Percentiles rank a stretch among this genome's conserved stretches.
Evolutionary conservation across 2,797 vertebrate genomes (phyloP).

Genomic region (Spea hammondii): DNA sequence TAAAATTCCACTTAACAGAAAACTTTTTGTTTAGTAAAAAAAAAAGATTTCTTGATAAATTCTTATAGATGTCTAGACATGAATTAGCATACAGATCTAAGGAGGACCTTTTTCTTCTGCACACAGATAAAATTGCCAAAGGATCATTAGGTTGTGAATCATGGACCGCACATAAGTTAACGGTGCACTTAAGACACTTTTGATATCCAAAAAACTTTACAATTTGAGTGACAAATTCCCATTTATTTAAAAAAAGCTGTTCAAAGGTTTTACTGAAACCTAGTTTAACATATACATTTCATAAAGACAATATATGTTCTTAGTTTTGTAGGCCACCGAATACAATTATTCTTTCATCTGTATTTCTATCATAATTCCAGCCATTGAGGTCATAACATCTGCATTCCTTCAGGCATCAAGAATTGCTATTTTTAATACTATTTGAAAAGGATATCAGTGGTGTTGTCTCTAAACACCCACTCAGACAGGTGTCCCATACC

Average conservation of each 20-base stretch:
- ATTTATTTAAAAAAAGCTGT: constrained; percentile 20
- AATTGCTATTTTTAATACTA: constrained; percentile 27
- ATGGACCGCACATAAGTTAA: background rate
- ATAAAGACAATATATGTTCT: constrained; percentile 14
- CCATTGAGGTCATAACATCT: constrained; percentile 46
- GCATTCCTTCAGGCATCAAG: constrained; percentile 44
- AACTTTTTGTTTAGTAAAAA: no score
- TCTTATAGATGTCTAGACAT: no score
- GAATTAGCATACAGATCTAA: background rate
- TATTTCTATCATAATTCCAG: constrained; percentile 22
- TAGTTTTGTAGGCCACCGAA: constrained; percentile 14
- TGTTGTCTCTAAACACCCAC: constrained; percentile 45
- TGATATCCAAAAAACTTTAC: background rate
- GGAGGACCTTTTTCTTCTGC: background rate
- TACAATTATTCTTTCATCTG: constrained; percentile 51
- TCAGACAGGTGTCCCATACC: constrained; percentile 44
- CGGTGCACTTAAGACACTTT: background rate
- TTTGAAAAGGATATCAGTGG: constrained; percentile 36
- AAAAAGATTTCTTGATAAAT: no score
- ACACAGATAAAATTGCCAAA: background rate
- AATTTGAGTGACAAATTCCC: background rate
- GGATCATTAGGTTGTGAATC: background rate
- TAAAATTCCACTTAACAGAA: no score
- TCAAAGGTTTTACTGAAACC: constrained; percentile 22
- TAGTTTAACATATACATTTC: background rate